These are phyloP conservation scores for Nephrotoma appendiculata DNA, from an alignment of 2,888 invertebrate genomes.

Conservation along the genomic window DNA sequence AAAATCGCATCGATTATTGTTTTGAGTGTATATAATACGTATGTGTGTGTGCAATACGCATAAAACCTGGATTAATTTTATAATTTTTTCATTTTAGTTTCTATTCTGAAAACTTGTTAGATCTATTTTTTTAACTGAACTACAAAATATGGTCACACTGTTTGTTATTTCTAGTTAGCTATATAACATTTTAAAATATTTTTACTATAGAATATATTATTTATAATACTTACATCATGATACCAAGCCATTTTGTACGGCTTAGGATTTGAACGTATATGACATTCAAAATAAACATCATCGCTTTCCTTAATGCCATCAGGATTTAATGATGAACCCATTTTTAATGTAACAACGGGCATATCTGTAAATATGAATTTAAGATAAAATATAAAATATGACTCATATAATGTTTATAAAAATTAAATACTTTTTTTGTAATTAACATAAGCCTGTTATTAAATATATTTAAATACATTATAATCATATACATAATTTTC, in stretches of 20 bases:
- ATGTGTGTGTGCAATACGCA: background rate
- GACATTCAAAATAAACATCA: slow-evolving; percentile 80
- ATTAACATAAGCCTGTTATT: background rate
- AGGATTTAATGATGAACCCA: slow-evolving; percentile 72
- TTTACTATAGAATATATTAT: background rate
- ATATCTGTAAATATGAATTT: slow-evolving; percentile 45
- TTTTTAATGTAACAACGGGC: slow-evolving; percentile 65
- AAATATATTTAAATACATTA: too few species aligned
- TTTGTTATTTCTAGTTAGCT: background rate
- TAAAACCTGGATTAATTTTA: background rate
- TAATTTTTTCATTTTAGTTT: background rate
- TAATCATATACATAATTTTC: too few species aligned
- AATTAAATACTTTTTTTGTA: background rate
- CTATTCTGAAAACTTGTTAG: background rate
- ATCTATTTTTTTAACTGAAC: background rate
- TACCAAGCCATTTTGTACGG: slow-evolving; percentile 76
- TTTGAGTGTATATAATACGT: too few species aligned
- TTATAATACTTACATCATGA: slow-evolving; percentile 57
- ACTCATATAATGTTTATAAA: background rate
- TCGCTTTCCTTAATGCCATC: slow-evolving; percentile 81
- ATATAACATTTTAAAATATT: background rate
- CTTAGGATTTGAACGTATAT: slow-evolving; percentile 70
- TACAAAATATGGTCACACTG: background rate
- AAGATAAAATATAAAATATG: background rate
- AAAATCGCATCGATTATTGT: too few species aligned